A percentile compares a stretch with the other conserved stretches of the same genome.
Conservation (phyloP, 2,113 vertebrate genomes). For the Falco punctatus region DNA sequence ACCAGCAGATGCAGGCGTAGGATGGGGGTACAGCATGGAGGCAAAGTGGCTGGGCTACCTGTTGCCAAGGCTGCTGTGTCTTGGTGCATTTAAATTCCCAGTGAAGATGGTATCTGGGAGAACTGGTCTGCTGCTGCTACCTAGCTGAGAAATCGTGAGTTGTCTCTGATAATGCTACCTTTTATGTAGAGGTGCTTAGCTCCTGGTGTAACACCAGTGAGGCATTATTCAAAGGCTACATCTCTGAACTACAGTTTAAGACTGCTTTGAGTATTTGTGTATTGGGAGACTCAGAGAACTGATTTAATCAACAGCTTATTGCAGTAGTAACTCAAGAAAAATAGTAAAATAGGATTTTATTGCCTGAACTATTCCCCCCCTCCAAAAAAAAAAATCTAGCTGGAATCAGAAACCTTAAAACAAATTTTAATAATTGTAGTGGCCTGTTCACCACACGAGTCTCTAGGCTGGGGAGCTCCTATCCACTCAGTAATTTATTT, state of each 20-base stretch:
- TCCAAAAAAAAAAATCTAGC: background rate
- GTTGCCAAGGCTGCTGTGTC: background rate
- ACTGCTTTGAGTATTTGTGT: background rate
- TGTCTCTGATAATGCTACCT: background rate
- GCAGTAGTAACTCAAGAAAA: background rate
- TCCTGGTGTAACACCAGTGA: background rate
- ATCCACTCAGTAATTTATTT: background rate
- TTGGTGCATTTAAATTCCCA: background rate
- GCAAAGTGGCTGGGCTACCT: background rate
- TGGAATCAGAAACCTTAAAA: background rate
- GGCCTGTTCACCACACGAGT: background rate
- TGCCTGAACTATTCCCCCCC: background rate
- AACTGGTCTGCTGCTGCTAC: background rate
- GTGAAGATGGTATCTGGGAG: background rate
- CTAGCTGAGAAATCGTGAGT: background rate
- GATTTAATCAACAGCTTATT: background rate
- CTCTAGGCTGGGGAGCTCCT: background rate
- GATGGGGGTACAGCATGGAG: background rate
- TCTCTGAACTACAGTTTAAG: background rate
- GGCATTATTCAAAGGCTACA: background rate
- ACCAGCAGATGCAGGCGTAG: background rate
- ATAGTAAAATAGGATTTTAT: background rate
- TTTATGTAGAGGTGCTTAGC: background rate
- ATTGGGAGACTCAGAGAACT: background rate
- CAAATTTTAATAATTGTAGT: background rate